Evolutionary conservation across 1,140 invertebrate species (phyloP), one percentile per base, ranked within the genome.

Genomic region (Drosophila paulistorum): DNA sequence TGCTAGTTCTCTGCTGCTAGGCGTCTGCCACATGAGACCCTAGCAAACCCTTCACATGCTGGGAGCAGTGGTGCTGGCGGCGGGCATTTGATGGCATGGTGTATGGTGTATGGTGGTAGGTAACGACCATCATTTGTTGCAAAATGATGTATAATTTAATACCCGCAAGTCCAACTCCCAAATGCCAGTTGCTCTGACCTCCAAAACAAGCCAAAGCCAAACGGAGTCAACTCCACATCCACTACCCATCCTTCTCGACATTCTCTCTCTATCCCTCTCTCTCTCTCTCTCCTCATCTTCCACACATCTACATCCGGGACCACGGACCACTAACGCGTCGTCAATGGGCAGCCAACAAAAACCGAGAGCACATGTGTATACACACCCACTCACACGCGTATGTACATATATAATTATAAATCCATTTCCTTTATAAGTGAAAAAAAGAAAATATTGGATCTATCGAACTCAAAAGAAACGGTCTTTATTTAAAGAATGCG

Each of bases 141-240:
- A 86, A 90, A 90, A 90, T 90, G 82, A 90, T 90, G 87, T 90
- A 90, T 90, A 90, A 90, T 90, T 90, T 90, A 90, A 90, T 90
- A 90, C 86, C 87, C 87, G 87, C 86, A 90, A 90, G 90, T 82
- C 87, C 82, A 90, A 86, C 82, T 90, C 87, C 87, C 86, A 74
- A 83, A 81, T 90, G 84, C 74, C 74, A 71, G 60, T 71, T 39
- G 59, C 33, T 39, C 71, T 87, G 84, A 89, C 84, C 84, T 84
- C 84, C 77, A 87, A 87, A 87, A 89, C 77, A 84, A 77, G 70
- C 80, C 70, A 83, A 82, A 77, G 74, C 79, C 83, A 79, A 75
- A 70, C 77, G 78, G 87, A 87, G 79, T 89, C 83, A 86, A 86
- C 79, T 62, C 77, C 69, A 69, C 72, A 72, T 79, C 68, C 64